Evolutionary conservation across 2,113 vertebrate genomes (phyloP).

Genomic region (Ammodytes marinus): DNA sequence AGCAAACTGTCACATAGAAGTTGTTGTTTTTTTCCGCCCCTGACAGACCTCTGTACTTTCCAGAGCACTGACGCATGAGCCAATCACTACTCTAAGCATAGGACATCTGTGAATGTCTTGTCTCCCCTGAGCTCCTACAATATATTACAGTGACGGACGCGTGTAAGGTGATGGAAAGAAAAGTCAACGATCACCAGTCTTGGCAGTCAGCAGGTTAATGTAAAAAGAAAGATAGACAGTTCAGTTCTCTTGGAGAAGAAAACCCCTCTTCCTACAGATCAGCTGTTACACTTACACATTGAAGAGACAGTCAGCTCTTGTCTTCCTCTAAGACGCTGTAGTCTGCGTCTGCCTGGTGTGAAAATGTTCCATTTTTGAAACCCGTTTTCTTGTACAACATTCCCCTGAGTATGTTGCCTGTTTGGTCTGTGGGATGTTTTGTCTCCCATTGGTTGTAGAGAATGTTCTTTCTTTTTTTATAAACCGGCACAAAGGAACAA

Average conservation of each 20-base stretch:
- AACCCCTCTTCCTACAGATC: conserved; percentile 70
- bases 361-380: conserved; percentile 68
- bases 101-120: conserved; percentile 44
- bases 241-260: conserved; percentile 58
- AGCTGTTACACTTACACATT: conserved; percentile 65
- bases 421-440: conserved; percentile 49
- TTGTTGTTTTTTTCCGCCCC: conserved; percentile 2
- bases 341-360: conserved; percentile 61
- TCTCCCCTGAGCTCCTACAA: conserved; percentile 52
- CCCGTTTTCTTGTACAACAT: conserved; percentile 36
- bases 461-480: conserved; percentile 1
- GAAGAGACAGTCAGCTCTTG: conserved; percentile 61
- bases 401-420: conserved; percentile 44
- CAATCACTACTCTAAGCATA: conserved; percentile 65
- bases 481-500: conserved; percentile 24
- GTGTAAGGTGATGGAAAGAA: conserved; percentile 62
- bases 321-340: conserved; percentile 57
- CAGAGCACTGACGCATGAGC: conserved; percentile 54
- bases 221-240: conserved; percentile 56
- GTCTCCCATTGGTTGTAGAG: conserved; percentile 41
- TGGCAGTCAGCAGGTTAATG: conserved; percentile 56
- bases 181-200: conserved; percentile 61
- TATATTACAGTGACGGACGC: conserved; percentile 69
- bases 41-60: conserved; percentile 50
- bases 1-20: conserved; percentile 31